A percentile compares a stretch with the other conserved stretches of the same genome.
These are phyloP conservation scores for Vimba vimba DNA, from an alignment of 2,113 vertebrate species.

Conservation along the genomic window DNA sequence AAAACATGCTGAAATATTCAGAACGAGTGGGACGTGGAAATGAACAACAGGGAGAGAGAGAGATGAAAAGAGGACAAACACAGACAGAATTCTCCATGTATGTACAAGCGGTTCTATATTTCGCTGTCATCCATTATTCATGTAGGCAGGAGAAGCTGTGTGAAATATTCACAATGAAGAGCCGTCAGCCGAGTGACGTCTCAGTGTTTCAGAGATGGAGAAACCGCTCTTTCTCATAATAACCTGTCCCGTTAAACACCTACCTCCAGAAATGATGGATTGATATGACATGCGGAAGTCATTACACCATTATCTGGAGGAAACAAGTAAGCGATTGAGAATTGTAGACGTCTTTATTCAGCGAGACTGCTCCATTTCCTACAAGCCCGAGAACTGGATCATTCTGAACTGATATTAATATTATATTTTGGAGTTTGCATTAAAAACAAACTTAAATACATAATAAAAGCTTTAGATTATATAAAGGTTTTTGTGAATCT, in stretches of 20 bases:
- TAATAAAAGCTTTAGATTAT: not conserved
- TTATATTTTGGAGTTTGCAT: not conserved
- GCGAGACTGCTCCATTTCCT: not conserved
- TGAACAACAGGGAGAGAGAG: slow-evolving; percentile 26
- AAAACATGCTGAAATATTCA: slow-evolving; percentile 79
- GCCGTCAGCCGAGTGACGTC: slow-evolving; percentile 52
- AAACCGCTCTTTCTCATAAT: not conserved
- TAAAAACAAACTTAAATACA: not conserved
- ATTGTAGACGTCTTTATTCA: not conserved
- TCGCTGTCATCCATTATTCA: slow-evolving; percentile 72
- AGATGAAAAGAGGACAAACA: slow-evolving; percentile 44
- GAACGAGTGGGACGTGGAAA: slow-evolving; percentile 59
- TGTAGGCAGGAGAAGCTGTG: slow-evolving; percentile 59
- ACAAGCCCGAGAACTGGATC: not conserved
- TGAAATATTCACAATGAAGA: slow-evolving; percentile 76
- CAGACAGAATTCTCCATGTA: slow-evolving; percentile 65
- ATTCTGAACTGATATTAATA: not conserved
- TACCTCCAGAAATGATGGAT: not conserved
- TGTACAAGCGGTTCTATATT: slow-evolving; percentile 73
- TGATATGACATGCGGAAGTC: not conserved
- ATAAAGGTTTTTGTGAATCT: not conserved
- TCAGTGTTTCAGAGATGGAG: slow-evolving; percentile 24
- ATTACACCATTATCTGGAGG: not conserved
- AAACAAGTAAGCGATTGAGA: not conserved
- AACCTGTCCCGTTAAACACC: slow-evolving; percentile 3